These are phyloP conservation scores for Xestoiulus laeticollis DNA, from an alignment of 2,888 invertebrate genomes.

Conservation along the genomic window DNA sequence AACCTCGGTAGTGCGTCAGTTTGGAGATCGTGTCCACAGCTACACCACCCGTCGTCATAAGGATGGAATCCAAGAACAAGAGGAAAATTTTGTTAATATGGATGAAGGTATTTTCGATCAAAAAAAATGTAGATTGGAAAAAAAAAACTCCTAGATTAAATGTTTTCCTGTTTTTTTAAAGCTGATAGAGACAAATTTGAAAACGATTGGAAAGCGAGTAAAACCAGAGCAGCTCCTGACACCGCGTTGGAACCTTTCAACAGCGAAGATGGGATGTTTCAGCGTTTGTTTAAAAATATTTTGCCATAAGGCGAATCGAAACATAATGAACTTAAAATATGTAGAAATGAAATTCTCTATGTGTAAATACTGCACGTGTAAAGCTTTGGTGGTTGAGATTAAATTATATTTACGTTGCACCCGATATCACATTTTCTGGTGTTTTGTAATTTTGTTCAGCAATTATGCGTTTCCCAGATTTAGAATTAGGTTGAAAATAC, in stretches of 20 bases:
- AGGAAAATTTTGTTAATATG: constrained; percentile 52
- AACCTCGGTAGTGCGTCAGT: constrained; percentile 10
- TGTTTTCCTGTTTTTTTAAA: background rate
- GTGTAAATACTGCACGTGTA: background rate
- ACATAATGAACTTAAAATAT: background rate
- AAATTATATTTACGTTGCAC: background rate
- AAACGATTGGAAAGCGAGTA: background rate
- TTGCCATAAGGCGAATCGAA: constrained; percentile 10
- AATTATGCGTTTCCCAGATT: too few species aligned
- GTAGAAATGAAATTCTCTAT: background rate
- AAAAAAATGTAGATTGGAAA: background rate
- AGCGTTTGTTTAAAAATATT: constrained; percentile 21
- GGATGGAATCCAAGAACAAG: constrained; percentile 47
- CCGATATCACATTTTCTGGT: too few species aligned
- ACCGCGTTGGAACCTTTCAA: background rate
- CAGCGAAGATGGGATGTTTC: constrained; percentile 31
- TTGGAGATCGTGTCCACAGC: constrained; percentile 44
- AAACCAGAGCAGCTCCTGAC: background rate
- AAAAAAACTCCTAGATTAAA: background rate
- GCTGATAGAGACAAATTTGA: constrained; percentile 36
- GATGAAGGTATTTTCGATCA: constrained; percentile 32
- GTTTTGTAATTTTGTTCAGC: too few species aligned
- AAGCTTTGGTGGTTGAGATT: background rate
- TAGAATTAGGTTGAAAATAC: too few species aligned
- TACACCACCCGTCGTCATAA: constrained; percentile 35